Evolutionary conservation across 2,888 invertebrate genomes (phyloP), one percentile per base, ranked within the genome.

Genomic region (Piscicola geometra): DNA sequence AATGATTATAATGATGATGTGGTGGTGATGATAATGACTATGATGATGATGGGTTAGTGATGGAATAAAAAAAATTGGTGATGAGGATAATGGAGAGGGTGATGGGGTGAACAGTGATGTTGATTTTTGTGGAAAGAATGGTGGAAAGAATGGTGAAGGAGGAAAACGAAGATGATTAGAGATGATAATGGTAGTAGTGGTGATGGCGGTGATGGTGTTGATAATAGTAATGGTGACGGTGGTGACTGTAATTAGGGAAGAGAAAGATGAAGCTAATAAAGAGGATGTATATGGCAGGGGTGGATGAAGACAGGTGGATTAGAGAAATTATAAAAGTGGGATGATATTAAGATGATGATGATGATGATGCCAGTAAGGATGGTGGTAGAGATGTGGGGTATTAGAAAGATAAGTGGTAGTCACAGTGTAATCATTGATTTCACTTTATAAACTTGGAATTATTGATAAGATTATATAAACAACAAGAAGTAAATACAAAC

Each of bases 141-240:
- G 25, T 12, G 15, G 12, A 12, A 25, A 25, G 12, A 28, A 25
- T 15, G 28, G 15, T n/a, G 66, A 18, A 12, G 12, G 66, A 18
- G 15, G 25, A 12, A 66, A 25, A 66, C 30, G n/a, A n/a, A 33
- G 35, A 32, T n/a, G 52, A 50, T 21, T 15, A 50, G 15, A 21
- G 52, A 50, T 15, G 52, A 50, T 50, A 50, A 21, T 50, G 52
- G 52, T 28, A n/a, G 68, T 68, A 32, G 5, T 68, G 68, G 35
- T 32, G 68, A 33, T 68, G 68, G 35, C 12, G 3, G 68, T 30
- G 35, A 68, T 30, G 35, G 12, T 21, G 35, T 5, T 32, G 68
- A 30, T 50, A 21, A 18, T 28, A n/a, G 68, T 68, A 32, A 3
- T 68, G 68, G 35, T 32, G 68, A 33, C 30, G 68, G 35, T 30